A percentile compares a stretch with the other conserved stretches of the same genome.
Conservation (phyloP, 1,140 invertebrate species). For the Drosophila ohnishii region DNA sequence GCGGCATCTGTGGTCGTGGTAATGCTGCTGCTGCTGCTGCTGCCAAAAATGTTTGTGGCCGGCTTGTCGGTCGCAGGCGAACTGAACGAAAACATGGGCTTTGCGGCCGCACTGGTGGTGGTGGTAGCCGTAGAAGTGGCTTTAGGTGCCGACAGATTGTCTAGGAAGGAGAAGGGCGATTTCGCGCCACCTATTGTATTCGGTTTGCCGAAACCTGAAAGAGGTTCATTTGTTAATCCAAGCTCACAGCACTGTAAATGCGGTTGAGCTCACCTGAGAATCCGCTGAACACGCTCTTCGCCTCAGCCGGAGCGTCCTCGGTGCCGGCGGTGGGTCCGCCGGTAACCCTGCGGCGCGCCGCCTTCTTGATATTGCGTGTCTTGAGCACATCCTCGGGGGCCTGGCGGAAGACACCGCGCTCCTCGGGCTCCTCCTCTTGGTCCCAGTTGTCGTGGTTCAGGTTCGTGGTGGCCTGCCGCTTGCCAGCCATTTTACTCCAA, state of each 20-base stretch:
- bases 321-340: slow-evolving; percentile 42
- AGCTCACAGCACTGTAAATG: too few species aligned
- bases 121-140: background rate
- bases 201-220: slow-evolving; percentile 59
- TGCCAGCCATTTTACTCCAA: slow-evolving; percentile 86
- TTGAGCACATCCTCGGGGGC: slow-evolving; percentile 89
- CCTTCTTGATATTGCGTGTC: slow-evolving; percentile 90
- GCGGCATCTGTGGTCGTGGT: background rate
- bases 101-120: background rate
- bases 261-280: slow-evolving; percentile 84
- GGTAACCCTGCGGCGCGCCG: slow-evolving; percentile 87
- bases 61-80: slow-evolving; percentile 2
- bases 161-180: slow-evolving; percentile 86
- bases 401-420: slow-evolving; percentile 88
- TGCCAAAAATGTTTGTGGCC: slow-evolving; percentile 9
- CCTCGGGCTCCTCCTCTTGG: slow-evolving; percentile 91
- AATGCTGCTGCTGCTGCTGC: slow-evolving; percentile 15
- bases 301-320: slow-evolving; percentile 71
- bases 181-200: slow-evolving; percentile 1
- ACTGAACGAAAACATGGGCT: slow-evolving; percentile 28
- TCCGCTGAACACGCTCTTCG: slow-evolving; percentile 86
- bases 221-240: background rate
- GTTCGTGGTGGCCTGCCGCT: slow-evolving; percentile 90
- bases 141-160: slow-evolving; percentile 60
- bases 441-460: slow-evolving; percentile 97